Evolutionary conservation across 53 echinoderm and acorn worm species (phyloP).

Genomic region (Henricia sp.): DNA sequence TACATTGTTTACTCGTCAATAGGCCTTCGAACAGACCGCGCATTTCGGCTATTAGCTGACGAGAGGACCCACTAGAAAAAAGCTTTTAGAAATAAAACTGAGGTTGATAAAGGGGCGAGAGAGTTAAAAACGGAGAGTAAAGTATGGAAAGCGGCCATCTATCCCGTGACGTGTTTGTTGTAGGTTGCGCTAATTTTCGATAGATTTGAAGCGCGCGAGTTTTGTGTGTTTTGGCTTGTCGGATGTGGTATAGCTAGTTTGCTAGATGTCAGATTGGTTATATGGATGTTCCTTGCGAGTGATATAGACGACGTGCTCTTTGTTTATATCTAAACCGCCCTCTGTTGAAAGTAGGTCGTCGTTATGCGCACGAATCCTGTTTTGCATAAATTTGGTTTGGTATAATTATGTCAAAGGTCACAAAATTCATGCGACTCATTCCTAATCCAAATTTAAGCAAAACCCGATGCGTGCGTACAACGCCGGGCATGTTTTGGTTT

Average conservation of each 20-base stretch:
- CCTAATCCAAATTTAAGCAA: too few species aligned
- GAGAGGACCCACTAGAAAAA: slow-evolving; percentile 43
- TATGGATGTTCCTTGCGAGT: too few species aligned
- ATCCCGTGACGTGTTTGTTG: slow-evolving; percentile 12
- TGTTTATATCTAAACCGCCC: too few species aligned
- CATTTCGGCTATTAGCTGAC: slow-evolving; percentile 50
- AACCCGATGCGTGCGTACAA: too few species aligned
- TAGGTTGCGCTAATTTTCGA: slow-evolving; percentile 15
- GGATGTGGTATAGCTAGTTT: neutral
- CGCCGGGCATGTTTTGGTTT: too few species aligned
- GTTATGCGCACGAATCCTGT: too few species aligned
- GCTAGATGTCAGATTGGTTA: too few species aligned
- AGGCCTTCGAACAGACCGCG: slow-evolving; percentile 6
- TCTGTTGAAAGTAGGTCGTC: too few species aligned
- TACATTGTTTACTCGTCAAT: slow-evolving; percentile 20
- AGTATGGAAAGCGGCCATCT: slow-evolving; percentile 8
- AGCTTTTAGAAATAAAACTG: slow-evolving; percentile 62
- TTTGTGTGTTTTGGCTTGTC: neutral
- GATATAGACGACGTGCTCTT: too few species aligned
- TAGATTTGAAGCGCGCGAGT: neutral
- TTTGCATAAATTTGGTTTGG: too few species aligned
- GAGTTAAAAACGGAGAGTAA: neutral
- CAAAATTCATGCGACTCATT: too few species aligned
- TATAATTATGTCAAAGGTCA: too few species aligned
- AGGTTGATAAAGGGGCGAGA: slow-evolving; percentile 38